phyloP scores from a whole-genome alignment of 2,888 invertebrate genomes.

The Lasioglossum morio region DNA sequence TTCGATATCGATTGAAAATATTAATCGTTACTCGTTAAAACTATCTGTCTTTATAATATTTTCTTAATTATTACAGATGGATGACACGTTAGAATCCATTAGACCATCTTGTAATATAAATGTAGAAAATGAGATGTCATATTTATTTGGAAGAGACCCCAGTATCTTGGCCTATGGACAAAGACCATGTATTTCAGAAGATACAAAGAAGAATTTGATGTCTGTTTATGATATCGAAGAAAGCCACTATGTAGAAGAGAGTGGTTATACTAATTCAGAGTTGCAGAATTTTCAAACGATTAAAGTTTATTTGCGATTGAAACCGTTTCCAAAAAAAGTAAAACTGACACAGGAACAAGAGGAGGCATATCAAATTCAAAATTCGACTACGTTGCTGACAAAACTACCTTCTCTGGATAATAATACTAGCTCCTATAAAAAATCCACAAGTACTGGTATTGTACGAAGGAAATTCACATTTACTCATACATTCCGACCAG shows the following conservation, averaged over 20 bases:
- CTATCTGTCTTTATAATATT: neutral
- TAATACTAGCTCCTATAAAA: conserved; percentile 73
- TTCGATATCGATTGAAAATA: neutral
- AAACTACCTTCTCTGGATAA: conserved; percentile 83
- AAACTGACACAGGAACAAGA: conserved; percentile 75
- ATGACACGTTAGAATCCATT: conserved; percentile 73
- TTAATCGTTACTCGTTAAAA: neutral
- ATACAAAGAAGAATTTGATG: conserved; percentile 76
- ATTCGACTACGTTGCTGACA: conserved; percentile 85
- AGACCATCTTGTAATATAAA: conserved; percentile 52
- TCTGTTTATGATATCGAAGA: conserved; percentile 76
- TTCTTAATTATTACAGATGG: conserved; percentile 67
- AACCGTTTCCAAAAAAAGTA: conserved; percentile 84
- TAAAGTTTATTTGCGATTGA: conserved; percentile 87
- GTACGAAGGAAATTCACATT: conserved; percentile 80
- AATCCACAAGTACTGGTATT: conserved; percentile 69
- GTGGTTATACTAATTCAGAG: conserved; percentile 37
- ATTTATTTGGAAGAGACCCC: conserved; percentile 80
- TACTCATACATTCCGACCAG: conserved; percentile 80
- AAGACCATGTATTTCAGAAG: conserved; percentile 62
- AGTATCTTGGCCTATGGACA: conserved; percentile 80
- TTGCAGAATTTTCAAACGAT: conserved; percentile 76
- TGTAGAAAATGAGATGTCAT: conserved; percentile 75
- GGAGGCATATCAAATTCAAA: conserved; percentile 84
- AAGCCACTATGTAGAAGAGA: conserved; percentile 49